phyloP scores from a whole-genome alignment of 1,140 invertebrate species.

The Papilio helenus region DNA sequence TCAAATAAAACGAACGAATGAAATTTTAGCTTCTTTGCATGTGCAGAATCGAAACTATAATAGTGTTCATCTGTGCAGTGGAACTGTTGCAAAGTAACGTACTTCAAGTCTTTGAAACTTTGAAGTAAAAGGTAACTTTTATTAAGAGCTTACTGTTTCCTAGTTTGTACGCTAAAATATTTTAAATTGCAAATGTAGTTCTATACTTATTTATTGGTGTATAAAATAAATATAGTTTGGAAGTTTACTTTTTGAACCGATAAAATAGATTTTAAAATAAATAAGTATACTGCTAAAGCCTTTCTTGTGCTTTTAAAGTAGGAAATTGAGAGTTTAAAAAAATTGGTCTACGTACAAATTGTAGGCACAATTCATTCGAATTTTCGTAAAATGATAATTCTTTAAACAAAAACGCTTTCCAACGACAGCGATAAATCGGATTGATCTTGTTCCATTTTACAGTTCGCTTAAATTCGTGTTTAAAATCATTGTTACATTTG shows the following conservation, averaged over 20 bases:
- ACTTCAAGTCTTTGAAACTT: neutral
- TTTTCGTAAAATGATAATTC: neutral
- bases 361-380: neutral
- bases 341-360: neutral
- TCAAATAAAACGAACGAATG: no score
- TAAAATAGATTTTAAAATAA: neutral
- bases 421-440: neutral
- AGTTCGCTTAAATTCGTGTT: neutral
- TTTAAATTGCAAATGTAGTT: constrained; percentile 12
- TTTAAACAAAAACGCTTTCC: neutral
- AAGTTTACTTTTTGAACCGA: neutral
- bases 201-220: neutral
- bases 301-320: no score
- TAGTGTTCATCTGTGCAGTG: constrained; percentile 5
- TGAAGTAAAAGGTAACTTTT: neutral
- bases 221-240: neutral
- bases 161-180: constrained; percentile 8
- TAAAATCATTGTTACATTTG: constrained; percentile 3
- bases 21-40: neutral
- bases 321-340: neutral
- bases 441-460: neutral
- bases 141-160: constrained; percentile 22
- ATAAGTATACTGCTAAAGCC: no score
- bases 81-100: neutral
- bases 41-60: neutral